Conservation (phyloP, 2,113 vertebrate species). For the Mirza zaza region DNA sequence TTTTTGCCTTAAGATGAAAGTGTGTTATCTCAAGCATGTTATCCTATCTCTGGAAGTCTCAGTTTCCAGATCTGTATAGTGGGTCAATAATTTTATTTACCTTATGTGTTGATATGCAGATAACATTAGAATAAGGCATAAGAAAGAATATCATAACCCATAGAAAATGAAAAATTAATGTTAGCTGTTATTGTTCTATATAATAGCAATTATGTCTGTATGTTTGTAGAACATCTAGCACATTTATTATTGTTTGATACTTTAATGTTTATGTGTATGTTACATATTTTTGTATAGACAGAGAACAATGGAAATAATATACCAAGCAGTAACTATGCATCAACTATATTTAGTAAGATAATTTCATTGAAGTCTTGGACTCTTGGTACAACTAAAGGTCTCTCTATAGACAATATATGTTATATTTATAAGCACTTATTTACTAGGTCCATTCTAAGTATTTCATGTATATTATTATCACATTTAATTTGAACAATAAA, state of each 20-base stretch:
- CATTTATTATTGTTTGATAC: background rate
- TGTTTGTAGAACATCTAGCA: background rate
- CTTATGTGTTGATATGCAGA: background rate
- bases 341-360: background rate
- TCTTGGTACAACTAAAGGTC: background rate
- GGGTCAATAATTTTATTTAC: background rate
- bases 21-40: background rate
- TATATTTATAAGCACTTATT: background rate
- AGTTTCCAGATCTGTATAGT: background rate
- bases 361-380: background rate
- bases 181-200: background rate
- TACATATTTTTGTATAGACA: background rate
- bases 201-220: background rate
- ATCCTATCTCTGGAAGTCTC: background rate
- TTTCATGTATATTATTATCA: background rate
- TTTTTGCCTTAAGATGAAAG: background rate
- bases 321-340: background rate
- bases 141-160: background rate
- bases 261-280: background rate
- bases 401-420: background rate
- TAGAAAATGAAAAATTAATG: background rate
- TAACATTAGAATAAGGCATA: background rate
- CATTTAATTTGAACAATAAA: background rate
- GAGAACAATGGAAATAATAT: background rate
- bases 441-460: background rate